phyloP scores from a whole-genome alignment of 1,140 invertebrate genomes.

The Littorina saxatilis region DNA sequence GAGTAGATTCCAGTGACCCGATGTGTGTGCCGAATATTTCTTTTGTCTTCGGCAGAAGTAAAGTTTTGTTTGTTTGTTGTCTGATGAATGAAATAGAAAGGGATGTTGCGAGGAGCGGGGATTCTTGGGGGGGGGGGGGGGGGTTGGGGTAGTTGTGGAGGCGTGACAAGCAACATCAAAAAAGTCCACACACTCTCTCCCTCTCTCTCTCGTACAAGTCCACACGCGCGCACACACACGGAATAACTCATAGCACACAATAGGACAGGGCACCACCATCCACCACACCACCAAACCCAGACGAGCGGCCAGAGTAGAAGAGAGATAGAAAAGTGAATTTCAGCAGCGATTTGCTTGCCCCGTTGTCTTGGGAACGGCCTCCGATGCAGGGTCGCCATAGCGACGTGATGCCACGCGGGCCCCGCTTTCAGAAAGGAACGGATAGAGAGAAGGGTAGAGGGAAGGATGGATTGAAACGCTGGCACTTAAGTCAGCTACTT shows the following conservation, averaged over 20 bases:
- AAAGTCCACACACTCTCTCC: too few species aligned
- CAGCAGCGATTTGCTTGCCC: slow-evolving; percentile 13
- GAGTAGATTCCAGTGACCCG: too few species aligned
- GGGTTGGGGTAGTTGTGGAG: background rate
- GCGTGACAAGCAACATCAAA: background rate
- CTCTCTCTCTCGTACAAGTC: background rate
- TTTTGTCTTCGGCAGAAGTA: too few species aligned
- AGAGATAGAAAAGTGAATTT: slow-evolving; percentile 27
- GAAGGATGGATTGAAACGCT: background rate
- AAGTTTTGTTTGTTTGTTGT: too few species aligned
- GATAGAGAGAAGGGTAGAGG: background rate
- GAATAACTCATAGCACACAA: too few species aligned
- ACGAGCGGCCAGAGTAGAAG: too few species aligned
- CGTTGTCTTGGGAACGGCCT: slow-evolving; percentile 20
- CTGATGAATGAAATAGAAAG: too few species aligned
- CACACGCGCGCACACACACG: background rate
- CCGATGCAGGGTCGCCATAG: slow-evolving; percentile 23
- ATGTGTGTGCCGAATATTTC: too few species aligned
- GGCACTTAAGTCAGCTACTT: slow-evolving; percentile 19
- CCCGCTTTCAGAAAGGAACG: background rate
- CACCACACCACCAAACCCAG: background rate
- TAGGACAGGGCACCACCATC: slow-evolving; percentile 1
- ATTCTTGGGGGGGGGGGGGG: background rate
- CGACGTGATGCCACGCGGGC: slow-evolving; percentile 12
- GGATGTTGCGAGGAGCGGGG: too few species aligned